These are phyloP conservation scores for Cosmia trapezina DNA, from an alignment of 2,888 invertebrate genomes.

Conservation along the genomic window DNA sequence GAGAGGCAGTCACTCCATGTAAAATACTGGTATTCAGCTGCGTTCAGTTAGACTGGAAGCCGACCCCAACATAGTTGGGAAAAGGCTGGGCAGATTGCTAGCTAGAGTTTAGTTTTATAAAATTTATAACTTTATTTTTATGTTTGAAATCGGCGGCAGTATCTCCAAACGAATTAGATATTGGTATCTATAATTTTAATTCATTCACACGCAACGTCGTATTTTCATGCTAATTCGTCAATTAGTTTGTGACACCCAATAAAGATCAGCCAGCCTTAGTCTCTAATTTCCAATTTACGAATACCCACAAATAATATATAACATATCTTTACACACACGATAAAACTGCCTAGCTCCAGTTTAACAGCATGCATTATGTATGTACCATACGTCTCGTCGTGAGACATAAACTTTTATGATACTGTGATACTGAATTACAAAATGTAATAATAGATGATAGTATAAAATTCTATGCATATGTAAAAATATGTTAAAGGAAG, in stretches of 20 bases:
- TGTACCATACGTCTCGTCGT: conserved; percentile 33
- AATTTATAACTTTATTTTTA: not conserved
- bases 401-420: conserved; percentile 46
- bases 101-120: not conserved
- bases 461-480: conserved; percentile 49
- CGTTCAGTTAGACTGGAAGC: no score
- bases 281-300: conserved; percentile 25
- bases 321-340: conserved; percentile 24
- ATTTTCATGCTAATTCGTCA: conserved; percentile 30
- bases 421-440: conserved; percentile 50
- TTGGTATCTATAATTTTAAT: conserved; percentile 3
- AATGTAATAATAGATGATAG: conserved; percentile 44
- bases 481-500: conserved; percentile 40
- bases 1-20: no score
- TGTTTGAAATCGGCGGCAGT: not conserved
- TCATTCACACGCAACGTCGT: conserved; percentile 2
- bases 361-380: conserved; percentile 53
- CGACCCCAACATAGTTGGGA: no score
- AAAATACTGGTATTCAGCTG: no score
- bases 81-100: no score
- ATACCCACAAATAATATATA: conserved; percentile 18
- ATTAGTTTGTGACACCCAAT: conserved; percentile 38
- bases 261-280: conserved; percentile 13
- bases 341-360: conserved; percentile 44
- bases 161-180: not conserved